These are phyloP conservation scores for Microctenopoma steveboyesi DNA, from an alignment of 2,797 vertebrate genomes.

Conservation along the genomic window DNA sequence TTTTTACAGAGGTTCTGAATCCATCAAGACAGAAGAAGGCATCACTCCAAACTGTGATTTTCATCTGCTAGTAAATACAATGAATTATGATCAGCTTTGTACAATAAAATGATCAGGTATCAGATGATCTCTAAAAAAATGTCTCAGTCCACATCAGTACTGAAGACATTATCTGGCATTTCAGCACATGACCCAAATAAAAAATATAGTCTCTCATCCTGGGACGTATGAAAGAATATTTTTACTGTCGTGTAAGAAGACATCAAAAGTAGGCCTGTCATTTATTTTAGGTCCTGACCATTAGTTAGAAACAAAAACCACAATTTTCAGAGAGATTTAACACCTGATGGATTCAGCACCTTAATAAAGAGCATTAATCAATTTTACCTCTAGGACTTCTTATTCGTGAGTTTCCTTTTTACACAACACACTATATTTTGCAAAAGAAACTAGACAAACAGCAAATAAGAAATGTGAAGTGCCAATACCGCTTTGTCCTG, in stretches of 20 bases:
- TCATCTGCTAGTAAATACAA: neutral
- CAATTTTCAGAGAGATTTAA: neutral
- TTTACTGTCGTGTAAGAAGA: constrained; percentile 19
- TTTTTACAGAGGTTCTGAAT: constrained; percentile 54
- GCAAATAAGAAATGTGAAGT: constrained; percentile 11
- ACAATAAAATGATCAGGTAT: neutral
- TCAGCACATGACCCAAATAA: constrained; percentile 51
- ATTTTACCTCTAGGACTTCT: neutral
- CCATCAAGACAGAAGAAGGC: constrained; percentile 45
- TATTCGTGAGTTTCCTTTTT: no score
- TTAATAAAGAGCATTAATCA: neutral
- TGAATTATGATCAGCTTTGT: neutral
- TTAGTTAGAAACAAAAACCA: constrained; percentile 7
- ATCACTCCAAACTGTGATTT: neutral
- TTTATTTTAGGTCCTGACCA: constrained; percentile 25
- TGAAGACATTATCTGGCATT: constrained; percentile 17
- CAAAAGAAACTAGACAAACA: no score
- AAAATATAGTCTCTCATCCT: constrained; percentile 28
- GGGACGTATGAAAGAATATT: constrained; percentile 30
- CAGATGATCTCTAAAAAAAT: neutral
- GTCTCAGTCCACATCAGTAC: neutral
- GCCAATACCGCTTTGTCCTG: constrained; percentile 21
- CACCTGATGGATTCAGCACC: constrained; percentile 61
- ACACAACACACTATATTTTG: no score
- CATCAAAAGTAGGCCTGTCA: constrained; percentile 15